A percentile compares a stretch with the other conserved stretches of the same genome.
Evolutionary conservation across 1,140 invertebrate genomes (phyloP).

Genomic region (Ostrea denselamellosa): DNA sequence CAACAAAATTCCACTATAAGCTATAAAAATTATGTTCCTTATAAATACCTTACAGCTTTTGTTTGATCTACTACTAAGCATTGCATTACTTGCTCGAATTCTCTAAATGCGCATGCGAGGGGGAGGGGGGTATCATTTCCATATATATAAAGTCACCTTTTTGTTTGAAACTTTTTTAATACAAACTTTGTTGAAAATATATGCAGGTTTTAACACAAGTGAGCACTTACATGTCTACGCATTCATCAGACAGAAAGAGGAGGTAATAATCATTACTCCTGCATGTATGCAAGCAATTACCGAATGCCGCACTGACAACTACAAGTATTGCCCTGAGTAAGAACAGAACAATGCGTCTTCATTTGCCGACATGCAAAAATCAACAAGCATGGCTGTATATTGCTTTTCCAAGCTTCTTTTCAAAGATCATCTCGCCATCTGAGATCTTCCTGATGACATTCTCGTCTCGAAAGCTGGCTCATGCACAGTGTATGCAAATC

Average conservation of each 20-base stretch:
- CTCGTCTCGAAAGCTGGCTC: background rate
- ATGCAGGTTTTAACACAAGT: background rate
- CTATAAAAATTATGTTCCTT: background rate
- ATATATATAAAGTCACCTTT: background rate
- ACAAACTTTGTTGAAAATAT: background rate
- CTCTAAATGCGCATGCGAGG: background rate
- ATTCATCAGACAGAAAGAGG: background rate
- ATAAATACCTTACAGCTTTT: background rate
- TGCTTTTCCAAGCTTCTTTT: background rate
- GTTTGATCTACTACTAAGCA: background rate
- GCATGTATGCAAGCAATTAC: constrained; percentile 35
- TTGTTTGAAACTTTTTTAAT: background rate
- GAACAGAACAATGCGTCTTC: background rate
- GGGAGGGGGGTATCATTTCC: no score
- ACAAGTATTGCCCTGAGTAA: constrained; percentile 16
- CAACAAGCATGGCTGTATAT: background rate
- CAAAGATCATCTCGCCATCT: background rate
- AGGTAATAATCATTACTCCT: constrained; percentile 1
- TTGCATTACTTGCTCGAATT: background rate
- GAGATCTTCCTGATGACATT: constrained; percentile 6
- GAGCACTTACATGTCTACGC: background rate
- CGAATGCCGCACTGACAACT: background rate
- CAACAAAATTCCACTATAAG: background rate
- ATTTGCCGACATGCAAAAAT: constrained; percentile 21
- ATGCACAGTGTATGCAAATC: background rate